These are phyloP conservation scores for Oenanthe melanoleuca DNA, from an alignment of 2,113 vertebrate genomes.

Conservation along the genomic window DNA sequence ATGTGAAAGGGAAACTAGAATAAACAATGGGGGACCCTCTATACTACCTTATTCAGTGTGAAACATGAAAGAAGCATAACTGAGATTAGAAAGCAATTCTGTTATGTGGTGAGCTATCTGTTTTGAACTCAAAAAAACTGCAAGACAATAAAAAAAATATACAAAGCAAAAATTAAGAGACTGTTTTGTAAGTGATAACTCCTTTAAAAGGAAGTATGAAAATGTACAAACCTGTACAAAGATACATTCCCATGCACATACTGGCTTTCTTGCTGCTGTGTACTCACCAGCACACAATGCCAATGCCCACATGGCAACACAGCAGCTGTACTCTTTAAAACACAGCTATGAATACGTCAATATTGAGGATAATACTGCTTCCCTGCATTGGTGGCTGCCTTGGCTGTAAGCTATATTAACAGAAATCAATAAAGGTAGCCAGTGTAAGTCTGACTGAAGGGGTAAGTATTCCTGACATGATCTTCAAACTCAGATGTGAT, in stretches of 20 bases:
- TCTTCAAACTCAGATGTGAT: background rate
- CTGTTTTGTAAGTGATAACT: background rate
- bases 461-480: background rate
- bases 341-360: background rate
- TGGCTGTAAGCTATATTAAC: background rate
- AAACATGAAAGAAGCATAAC: background rate
- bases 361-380: background rate
- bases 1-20: background rate
- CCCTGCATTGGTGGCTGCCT: background rate
- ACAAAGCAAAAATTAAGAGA: background rate
- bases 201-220: background rate
- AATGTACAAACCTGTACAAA: background rate
- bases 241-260: accelerated
- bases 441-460: background rate
- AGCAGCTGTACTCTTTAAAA: background rate
- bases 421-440: background rate
- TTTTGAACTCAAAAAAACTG: background rate
- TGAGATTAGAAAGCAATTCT: background rate
- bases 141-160: background rate
- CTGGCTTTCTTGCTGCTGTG: background rate
- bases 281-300: background rate
- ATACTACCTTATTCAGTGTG: background rate
- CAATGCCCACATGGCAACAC: accelerated
- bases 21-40: background rate
- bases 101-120: background rate